Evolutionary conservation across 2,797 vertebrate species (phyloP).

Genomic region (Xiphorhynchus erythropygius): DNA sequence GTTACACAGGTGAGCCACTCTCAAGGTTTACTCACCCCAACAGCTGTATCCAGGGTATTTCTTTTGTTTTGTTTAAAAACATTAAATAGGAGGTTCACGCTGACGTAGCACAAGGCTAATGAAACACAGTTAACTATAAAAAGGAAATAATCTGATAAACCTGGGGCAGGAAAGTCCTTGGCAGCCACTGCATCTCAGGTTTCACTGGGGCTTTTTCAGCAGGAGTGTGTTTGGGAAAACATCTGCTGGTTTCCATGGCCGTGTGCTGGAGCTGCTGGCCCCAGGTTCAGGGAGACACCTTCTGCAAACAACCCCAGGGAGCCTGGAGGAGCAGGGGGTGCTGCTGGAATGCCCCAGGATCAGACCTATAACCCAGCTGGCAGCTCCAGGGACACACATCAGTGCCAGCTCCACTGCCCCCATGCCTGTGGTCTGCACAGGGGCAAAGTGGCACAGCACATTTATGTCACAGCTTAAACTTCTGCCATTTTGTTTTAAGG

Average conservation of each 20-base stretch:
- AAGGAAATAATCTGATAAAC: slow-evolving; percentile 43
- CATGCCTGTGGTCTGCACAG: fast-evolving
- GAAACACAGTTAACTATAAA: slow-evolving; percentile 18
- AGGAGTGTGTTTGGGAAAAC: slow-evolving; percentile 42
- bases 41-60: background rate
- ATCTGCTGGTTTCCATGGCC: slow-evolving; percentile 48
- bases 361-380: fast-evolving
- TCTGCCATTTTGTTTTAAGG: background rate
- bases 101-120: background rate
- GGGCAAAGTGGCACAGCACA: fast-evolving
- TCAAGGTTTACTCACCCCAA: background rate
- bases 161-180: slow-evolving; percentile 40
- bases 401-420: background rate
- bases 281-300: slow-evolving; percentile 7
- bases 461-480: background rate
- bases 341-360: fast-evolving
- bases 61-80: background rate
- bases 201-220: background rate
- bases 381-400: fast-evolving
- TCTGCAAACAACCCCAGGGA: background rate
- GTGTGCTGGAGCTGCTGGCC: fast-evolving
- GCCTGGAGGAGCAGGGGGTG: fast-evolving
- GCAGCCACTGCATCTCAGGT: slow-evolving; percentile 1
- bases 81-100: background rate
- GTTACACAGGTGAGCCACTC: background rate